Percentiles rank a stretch among this genome's conserved stretches.
Conservation (phyloP, 2,888 invertebrate species). For the Ormyrus rosae region DNA sequence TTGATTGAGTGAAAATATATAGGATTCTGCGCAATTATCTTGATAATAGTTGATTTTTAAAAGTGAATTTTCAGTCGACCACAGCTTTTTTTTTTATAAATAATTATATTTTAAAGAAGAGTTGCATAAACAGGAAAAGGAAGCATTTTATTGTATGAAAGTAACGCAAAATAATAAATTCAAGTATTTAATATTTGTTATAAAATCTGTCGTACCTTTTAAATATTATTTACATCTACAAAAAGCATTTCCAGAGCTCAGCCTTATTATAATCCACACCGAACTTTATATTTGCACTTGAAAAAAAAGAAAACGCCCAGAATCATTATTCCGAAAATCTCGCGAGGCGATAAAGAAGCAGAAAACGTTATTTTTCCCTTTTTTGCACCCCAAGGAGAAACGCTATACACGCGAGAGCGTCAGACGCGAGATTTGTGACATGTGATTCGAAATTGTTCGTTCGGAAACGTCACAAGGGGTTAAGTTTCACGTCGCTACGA, state of each 20-base stretch:
- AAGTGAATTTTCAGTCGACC: no score
- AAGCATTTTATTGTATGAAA: not conserved
- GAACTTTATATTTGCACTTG: no score
- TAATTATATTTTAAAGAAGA: not conserved
- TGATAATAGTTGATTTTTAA: no score
- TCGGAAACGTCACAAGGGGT: constrained; percentile 49
- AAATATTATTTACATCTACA: not conserved
- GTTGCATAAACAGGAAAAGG: not conserved
- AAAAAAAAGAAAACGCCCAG: not conserved
- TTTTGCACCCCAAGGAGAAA: constrained; percentile 9
- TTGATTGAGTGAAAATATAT: no score
- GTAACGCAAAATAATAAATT: not conserved
- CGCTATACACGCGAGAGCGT: constrained; percentile 23
- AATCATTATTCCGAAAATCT: no score
- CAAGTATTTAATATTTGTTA: not conserved
- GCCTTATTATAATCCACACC: no score
- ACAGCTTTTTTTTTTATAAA: not conserved
- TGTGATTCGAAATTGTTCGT: constrained; percentile 53
- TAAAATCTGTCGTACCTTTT: not conserved
- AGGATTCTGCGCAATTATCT: no score
- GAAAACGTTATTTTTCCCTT: not conserved
- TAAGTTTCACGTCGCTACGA: constrained; percentile 41
- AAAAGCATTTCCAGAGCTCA: not conserved
- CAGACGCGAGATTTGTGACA: constrained; percentile 41
- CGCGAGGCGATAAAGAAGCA: no score